phyloP scores from a whole-genome alignment of 2,113 vertebrate species.

The Hiodon alosoides region DNA sequence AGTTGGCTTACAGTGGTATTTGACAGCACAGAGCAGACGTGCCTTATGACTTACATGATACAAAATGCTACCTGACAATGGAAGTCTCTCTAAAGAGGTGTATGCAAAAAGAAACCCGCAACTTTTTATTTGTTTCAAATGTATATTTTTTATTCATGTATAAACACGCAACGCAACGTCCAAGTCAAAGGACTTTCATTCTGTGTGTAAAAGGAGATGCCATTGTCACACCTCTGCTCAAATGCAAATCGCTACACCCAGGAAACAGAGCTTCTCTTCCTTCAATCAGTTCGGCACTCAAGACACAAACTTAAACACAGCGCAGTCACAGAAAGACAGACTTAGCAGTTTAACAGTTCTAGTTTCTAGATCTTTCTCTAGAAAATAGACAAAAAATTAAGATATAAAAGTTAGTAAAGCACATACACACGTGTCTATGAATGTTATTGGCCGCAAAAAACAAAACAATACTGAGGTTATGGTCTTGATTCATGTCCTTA shows the following conservation, averaged over 20 bases:
- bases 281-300: not conserved
- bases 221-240: not conserved
- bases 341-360: slow-evolving; percentile 1
- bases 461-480: not conserved
- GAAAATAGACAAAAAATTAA: not conserved
- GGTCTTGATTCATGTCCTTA: not conserved
- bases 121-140: slow-evolving; percentile 8
- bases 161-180: slow-evolving; percentile 17
- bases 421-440: not conserved
- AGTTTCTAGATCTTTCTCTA: not conserved
- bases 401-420: not conserved
- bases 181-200: slow-evolving; percentile 15
- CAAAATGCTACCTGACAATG: not conserved
- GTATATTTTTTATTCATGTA: slow-evolving; percentile 13
- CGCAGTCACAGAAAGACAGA: slow-evolving; percentile 5
- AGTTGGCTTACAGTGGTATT: no score
- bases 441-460: not conserved
- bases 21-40: no score
- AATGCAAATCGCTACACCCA: slow-evolving; percentile 4
- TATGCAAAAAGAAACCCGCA: slow-evolving; percentile 1
- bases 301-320: not conserved
- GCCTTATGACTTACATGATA: no score
- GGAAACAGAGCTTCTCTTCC: not conserved
- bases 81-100: not conserved
- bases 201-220: slow-evolving; percentile 15